Evolutionary conservation across 2,797 vertebrate species (phyloP), one percentile per base, ranked within the genome.

Genomic region (Macroramphosus scolopax): DNA sequence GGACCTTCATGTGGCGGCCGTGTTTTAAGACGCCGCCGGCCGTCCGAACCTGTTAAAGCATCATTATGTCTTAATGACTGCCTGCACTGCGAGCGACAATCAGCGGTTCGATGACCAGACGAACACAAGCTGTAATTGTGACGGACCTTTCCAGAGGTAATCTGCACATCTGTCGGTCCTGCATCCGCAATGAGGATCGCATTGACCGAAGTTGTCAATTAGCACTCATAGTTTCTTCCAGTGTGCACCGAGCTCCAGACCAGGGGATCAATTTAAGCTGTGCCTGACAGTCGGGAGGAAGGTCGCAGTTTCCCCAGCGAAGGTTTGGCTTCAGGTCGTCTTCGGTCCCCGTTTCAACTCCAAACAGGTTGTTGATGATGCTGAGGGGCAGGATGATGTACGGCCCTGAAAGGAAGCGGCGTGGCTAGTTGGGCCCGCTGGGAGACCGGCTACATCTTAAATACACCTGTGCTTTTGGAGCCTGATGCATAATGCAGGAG

Each of bases 401-500:
- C 36, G 0, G 52, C 65, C 55, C 47, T 61, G 63, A 16, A 31
- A 72, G 56, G 57, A 51, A 17, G 42, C n/a, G 13, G 59, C 26
- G 63, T 2, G 42, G 56, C 67, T 78, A 75, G 76, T 75, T 68
- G 57, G 75, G 56, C 74, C 76, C 65, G 4, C 36, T 56, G 75
- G 78, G 80, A 68, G 31, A 70, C 29, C 3, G 51, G 59, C 59
- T 77, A 77, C 71, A 75, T 75, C 75, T 62, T 72, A 71, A 81
- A 80, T 59, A 75, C 75, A 78, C 73, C 75, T 79, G 73, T 67
- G 75, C 75, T 68, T 68, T 43, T 30, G 62, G 43, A 80, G 59
- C 48, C 64, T 76, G 8, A 77, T 85, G 67, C 75, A 86, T 87
- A 75, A 85, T 81, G 63, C 76, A 85, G 24, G 26, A 58, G 67